Percentiles rank a stretch among this genome's conserved stretches.
These are phyloP conservation scores for Hyppa rectilinea DNA, from an alignment of 2,888 invertebrate genomes.

Conservation along the genomic window DNA sequence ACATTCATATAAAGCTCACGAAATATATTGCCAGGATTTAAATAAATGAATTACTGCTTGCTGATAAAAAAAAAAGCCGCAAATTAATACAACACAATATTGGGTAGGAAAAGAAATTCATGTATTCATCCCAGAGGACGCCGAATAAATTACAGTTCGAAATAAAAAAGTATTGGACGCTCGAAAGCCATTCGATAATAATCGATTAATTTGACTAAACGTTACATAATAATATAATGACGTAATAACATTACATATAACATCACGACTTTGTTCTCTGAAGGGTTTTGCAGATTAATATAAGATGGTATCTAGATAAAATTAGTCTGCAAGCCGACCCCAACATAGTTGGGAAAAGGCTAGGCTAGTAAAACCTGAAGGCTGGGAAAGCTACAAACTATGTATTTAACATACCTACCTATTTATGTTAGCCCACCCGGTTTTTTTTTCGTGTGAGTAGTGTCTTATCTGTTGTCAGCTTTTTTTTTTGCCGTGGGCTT, in stretches of 20 bases:
- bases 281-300: no score
- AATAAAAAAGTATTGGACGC: constrained; percentile 41
- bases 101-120: constrained; percentile 46
- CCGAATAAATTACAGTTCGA: constrained; percentile 48
- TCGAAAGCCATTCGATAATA: constrained; percentile 9
- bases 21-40: constrained; percentile 40
- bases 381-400: not conserved
- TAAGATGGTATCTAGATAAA: no score
- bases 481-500: no score
- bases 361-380: no score
- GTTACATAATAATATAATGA: not conserved
- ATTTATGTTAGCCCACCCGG: not conserved
- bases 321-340: no score
- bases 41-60: constrained; percentile 39
- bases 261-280: not conserved
- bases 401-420: not conserved
- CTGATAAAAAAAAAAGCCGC: constrained; percentile 34
- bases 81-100: constrained; percentile 43
- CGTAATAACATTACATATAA: not conserved
- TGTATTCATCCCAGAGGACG: constrained; percentile 42
- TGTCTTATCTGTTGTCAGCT: no score
- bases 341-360: no score
- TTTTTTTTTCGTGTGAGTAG: no score
- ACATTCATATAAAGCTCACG: constrained; percentile 25
- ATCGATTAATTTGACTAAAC: constrained; percentile 36